Percentiles rank a stretch among this genome's conserved stretches.
Evolutionary conservation across 2,888 invertebrate genomes (phyloP).

Genomic region (Melinaea menophilus): DNA sequence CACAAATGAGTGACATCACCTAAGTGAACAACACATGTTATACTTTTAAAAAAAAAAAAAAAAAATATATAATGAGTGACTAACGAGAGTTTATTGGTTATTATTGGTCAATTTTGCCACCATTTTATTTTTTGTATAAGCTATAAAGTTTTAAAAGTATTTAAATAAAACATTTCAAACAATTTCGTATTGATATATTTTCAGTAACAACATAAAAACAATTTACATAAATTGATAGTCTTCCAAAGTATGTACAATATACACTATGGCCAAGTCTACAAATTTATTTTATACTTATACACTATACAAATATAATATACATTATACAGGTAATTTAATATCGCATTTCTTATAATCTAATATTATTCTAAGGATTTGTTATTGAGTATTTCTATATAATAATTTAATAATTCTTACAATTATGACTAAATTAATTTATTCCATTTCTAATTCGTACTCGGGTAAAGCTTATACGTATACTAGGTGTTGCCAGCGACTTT

Average conservation of each 20-base stretch:
- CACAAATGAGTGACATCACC: no score
- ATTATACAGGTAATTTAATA: background rate
- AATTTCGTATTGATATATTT: background rate
- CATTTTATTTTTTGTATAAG: no score
- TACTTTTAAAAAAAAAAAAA: no score
- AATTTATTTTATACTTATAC: background rate
- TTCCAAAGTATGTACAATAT: background rate
- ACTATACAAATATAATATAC: background rate
- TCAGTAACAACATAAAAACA: background rate
- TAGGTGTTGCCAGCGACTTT: no score
- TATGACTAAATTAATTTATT: background rate
- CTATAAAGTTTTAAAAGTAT: no score
- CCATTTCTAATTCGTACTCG: background rate
- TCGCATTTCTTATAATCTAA: no score
- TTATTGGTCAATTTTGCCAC: no score
- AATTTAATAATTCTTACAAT: slow-evolving; percentile 5
- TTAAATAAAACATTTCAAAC: no score
- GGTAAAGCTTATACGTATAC: slow-evolving; percentile 3
- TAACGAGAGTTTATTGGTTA: no score
- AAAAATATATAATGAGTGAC: no score
- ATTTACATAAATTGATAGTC: background rate
- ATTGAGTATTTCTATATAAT: slow-evolving; percentile 1
- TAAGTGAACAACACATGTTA: no score
- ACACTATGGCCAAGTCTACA: slow-evolving; percentile 1
- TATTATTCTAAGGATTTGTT: background rate